Evolutionary conservation across 2,888 invertebrate genomes (phyloP), one percentile per base, ranked within the genome.

Genomic region (Pseudococcus jackbeardsleyi): DNA sequence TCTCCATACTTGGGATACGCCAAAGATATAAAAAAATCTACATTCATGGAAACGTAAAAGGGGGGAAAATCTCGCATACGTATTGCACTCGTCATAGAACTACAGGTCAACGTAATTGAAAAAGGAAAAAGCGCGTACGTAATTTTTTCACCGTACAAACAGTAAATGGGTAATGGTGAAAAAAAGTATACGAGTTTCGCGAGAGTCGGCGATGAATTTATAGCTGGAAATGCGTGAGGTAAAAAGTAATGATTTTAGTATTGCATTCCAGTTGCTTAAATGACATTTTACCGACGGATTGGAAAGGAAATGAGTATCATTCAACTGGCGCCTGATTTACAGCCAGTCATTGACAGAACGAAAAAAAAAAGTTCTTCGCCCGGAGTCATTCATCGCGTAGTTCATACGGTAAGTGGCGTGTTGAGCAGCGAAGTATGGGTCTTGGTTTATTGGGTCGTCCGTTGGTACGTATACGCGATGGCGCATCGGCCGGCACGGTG

Each of bases 281-380:
- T 88, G 87, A 79, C 79, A 88, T 88, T 88, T 88, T 88, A 82
- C 87, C 87, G 79, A 50, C 79, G 33, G 87, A 88, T 79, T 54
- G 77, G 54, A 86, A 77, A 88, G 79, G 87, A 88, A 88, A 79
- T 77, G 77, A 88, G 87, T 88, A 88, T 88, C 87, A 88, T 88
- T 88, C 87, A 82, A 88, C 87, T 88, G 87, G 86, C 86, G 79
- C 79, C 79, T 54, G 48, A 88, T 88, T 48, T 79, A 77, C 87
- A 77, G 46, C 48, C 77, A 86, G 86, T 86, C 86, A 86, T 86
- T 86, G 86, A 86, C 54, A 68, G 50, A 26, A 64, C n/a, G 26
- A 85, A 85, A 59, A 85, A 64, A 64, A 64, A 87, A 46, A 88
- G 79, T 42, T 42, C 9, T 79, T 79, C 68, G 79, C 77, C 77